Evolutionary conservation across 2,797 vertebrate species (phyloP).

Genomic region (Apogon talboti): DNA sequence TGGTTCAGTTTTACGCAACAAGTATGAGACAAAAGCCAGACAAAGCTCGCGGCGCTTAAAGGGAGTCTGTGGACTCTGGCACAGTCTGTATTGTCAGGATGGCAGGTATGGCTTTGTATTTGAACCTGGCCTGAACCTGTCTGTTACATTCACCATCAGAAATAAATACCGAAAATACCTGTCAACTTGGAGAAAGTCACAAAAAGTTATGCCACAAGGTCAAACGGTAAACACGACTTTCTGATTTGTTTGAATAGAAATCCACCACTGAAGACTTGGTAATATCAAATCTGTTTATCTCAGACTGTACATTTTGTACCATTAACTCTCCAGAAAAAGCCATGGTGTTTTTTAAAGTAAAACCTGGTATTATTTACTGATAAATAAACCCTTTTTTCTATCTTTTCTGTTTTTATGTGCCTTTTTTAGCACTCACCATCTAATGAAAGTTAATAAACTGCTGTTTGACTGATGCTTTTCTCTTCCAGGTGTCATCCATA

Average conservation of each 20-base stretch:
- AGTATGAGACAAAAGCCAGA: constrained; percentile 56
- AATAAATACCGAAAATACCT: constrained; percentile 45
- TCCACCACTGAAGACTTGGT: no score
- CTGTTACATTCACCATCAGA: constrained; percentile 24
- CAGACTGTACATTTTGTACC: no score
- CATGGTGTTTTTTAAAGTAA: no score
- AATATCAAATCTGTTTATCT: not conserved
- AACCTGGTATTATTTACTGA: no score
- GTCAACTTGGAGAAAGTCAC: constrained; percentile 3
- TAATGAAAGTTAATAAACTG: constrained; percentile 1
- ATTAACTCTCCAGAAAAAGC: no score
- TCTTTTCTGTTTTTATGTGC: not conserved
- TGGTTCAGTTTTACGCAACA: constrained; percentile 31
- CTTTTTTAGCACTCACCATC: not conserved
- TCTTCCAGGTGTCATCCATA: constrained; percentile 76
- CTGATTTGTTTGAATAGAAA: not conserved
- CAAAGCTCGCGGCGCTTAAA: constrained; percentile 59
- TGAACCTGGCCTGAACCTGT: constrained; percentile 53
- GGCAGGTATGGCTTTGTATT: constrained; percentile 59
- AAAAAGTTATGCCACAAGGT: constrained; percentile 9
- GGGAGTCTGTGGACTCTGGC: constrained; percentile 65
- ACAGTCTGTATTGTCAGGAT: constrained; percentile 73
- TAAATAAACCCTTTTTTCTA: no score
- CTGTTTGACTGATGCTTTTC: constrained; percentile 31
- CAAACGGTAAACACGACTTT: constrained; percentile 1